Evolutionary conservation across 2,797 vertebrate genomes (phyloP).

Genomic region (Euthynnus affinis): DNA sequence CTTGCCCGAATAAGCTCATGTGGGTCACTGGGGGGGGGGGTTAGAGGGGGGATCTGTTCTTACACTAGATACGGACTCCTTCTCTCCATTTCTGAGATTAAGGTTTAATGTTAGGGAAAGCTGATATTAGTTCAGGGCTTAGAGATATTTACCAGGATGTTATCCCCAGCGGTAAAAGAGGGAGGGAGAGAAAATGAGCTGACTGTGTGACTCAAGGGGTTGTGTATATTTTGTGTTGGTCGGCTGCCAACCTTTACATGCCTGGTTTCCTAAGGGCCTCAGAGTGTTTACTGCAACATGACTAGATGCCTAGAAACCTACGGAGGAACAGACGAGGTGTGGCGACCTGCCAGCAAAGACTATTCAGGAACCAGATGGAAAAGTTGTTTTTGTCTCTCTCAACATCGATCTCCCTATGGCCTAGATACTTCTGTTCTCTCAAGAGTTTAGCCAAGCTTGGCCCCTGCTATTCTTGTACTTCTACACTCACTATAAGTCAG

Average conservation of each 20-base stretch:
- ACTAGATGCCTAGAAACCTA: constrained; percentile 66
- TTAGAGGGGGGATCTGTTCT: constrained; percentile 7
- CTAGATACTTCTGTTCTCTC: constrained; percentile 57
- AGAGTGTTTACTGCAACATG: constrained; percentile 65
- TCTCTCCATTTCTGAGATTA: constrained; percentile 32
- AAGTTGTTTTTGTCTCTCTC: constrained; percentile 62
- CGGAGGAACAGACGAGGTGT: constrained; percentile 58
- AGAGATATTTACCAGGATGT: constrained; percentile 48
- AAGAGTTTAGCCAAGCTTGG: constrained; percentile 52
- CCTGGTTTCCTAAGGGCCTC: constrained; percentile 65
- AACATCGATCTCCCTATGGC: constrained; percentile 62
- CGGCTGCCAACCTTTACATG: constrained; percentile 65
- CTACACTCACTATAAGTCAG: constrained; percentile 31
- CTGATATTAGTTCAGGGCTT: constrained; percentile 35
- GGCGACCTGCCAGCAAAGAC: constrained; percentile 69
- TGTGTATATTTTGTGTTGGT: constrained; percentile 68
- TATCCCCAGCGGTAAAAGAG: constrained; percentile 27
- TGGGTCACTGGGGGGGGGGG: constrained; percentile 25
- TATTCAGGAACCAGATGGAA: constrained; percentile 71
- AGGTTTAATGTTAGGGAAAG: constrained; percentile 30
- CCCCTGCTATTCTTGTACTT: constrained; percentile 46
- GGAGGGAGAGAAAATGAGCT: constrained; percentile 13
- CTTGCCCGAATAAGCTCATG: constrained; percentile 31
- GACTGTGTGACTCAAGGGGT: constrained; percentile 55
- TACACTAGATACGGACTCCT: constrained; percentile 12